Evolutionary conservation across 2,888 invertebrate genomes (phyloP).

Genomic region (Peribatodes rhomboidaria): DNA sequence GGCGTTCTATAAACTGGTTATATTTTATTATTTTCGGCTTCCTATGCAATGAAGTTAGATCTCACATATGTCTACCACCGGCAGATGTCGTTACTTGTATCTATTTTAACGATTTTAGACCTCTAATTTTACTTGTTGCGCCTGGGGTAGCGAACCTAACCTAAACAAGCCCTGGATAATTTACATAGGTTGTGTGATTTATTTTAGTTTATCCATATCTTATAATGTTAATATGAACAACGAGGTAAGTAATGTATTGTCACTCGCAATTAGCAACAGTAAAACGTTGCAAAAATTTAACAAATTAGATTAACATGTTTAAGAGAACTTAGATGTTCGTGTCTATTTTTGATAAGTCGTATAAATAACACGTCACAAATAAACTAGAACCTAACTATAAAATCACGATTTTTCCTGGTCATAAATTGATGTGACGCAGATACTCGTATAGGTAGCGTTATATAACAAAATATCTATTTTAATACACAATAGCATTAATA

Average conservation of each 20-base stretch:
- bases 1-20: too few species aligned
- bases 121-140: too few species aligned
- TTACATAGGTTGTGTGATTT: too few species aligned
- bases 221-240: neutral
- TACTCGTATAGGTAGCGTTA: constrained; percentile 16
- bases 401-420: constrained; percentile 52
- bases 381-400: constrained; percentile 27
- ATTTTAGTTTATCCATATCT: too few species aligned
- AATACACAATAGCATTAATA: neutral
- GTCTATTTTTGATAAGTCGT: constrained; percentile 21
- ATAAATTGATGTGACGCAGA: constrained; percentile 37
- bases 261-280: neutral
- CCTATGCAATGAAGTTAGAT: too few species aligned
- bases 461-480: constrained; percentile 19
- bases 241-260: neutral
- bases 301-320: constrained; percentile 24
- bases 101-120: too few species aligned
- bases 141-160: too few species aligned
- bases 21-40: too few species aligned
- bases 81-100: too few species aligned
- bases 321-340: constrained; percentile 12
- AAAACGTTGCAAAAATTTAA: constrained; percentile 15
- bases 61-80: too few species aligned
- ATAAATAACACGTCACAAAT: constrained; percentile 31
- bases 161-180: too few species aligned